These are phyloP conservation scores for Boloria selene DNA, from an alignment of 2,888 invertebrate species.

Conservation along the genomic window DNA sequence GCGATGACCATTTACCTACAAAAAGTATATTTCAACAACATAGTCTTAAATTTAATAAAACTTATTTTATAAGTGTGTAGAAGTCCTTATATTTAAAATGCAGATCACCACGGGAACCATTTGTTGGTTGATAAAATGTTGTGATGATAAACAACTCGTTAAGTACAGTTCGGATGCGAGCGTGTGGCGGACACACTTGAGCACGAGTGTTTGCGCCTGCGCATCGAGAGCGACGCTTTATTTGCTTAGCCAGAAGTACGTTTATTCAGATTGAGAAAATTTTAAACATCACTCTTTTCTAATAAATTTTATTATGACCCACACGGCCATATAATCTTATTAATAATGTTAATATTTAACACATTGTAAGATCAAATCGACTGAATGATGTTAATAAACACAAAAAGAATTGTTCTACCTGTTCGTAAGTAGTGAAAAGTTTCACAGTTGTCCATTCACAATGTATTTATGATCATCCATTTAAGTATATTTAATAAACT, in stretches of 20 bases:
- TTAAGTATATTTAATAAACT: no score
- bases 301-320: background rate
- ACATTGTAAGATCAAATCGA: no score
- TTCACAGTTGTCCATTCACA: no score
- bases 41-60: background rate
- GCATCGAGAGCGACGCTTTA: constrained; percentile 30
- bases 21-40: constrained; percentile 8
- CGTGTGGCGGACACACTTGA: constrained; percentile 39
- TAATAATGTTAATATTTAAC: no score
- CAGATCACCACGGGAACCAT: constrained; percentile 49
- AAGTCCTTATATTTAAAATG: constrained; percentile 41
- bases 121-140: constrained; percentile 56
- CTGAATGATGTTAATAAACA: background rate
- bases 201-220: constrained; percentile 38
- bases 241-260: constrained; percentile 27
- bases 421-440: background rate
- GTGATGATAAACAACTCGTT: constrained; percentile 67
- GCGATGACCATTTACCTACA: constrained; percentile 81
- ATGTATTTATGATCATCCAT: no score
- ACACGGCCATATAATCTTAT: background rate
- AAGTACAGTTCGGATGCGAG: constrained; percentile 41
- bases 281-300: background rate
- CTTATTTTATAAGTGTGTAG: background rate
- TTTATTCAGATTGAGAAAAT: constrained; percentile 11
- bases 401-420: background rate